A percentile compares a stretch with the other conserved stretches of the same genome.
Conservation (phyloP, 2,113 vertebrate genomes). For the Seriola quinqueradiata region DNA sequence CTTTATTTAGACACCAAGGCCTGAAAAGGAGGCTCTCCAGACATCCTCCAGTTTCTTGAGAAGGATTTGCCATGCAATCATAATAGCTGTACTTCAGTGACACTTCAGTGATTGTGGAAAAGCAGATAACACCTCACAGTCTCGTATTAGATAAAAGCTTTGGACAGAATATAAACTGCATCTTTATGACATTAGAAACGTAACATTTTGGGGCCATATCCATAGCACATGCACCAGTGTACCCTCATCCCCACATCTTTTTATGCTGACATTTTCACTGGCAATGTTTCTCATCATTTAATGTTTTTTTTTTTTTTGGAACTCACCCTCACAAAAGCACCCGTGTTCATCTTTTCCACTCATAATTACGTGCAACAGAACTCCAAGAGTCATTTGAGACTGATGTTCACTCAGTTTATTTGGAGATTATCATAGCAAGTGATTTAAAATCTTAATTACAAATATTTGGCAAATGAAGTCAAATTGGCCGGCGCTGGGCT, state of each 20-base stretch:
- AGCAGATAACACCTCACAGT: no score
- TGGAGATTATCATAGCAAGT: conserved; percentile 45
- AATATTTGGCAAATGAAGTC: conserved; percentile 58
- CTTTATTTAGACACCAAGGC: no score
- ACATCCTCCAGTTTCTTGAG: no score
- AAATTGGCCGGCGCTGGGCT: conserved; percentile 29
- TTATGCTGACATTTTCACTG: neutral
- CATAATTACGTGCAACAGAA: neutral
- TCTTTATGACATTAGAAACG: no score
- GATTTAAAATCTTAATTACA: conserved; percentile 57
- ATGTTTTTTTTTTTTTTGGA: neutral
- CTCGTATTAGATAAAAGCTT: no score
- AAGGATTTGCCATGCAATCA: no score
- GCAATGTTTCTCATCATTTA: conserved; percentile 20
- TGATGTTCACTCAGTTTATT: conserved; percentile 9
- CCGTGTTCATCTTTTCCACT: conserved; percentile 2
- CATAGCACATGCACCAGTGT: no score
- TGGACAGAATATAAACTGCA: no score
- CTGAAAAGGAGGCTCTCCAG: no score
- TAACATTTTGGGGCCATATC: no score
- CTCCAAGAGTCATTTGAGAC: conserved; percentile 25
- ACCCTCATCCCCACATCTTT: neutral
- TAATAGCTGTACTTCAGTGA: no score
- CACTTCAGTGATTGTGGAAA: no score
- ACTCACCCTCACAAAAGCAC: neutral